These are phyloP conservation scores for Drosophila nikananu DNA, from an alignment of 1,140 invertebrate genomes.

Conservation along the genomic window DNA sequence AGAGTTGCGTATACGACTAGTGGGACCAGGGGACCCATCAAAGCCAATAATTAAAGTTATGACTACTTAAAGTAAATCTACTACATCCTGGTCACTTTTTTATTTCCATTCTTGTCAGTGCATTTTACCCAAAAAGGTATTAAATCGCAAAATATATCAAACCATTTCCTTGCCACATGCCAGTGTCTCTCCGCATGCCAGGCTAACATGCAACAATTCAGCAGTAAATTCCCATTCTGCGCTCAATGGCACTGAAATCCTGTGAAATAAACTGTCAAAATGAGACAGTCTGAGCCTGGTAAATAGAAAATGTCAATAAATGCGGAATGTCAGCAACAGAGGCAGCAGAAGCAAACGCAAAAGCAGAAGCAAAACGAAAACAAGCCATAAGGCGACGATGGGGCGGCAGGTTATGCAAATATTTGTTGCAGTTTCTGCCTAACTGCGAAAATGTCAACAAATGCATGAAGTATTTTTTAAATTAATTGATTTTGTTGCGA, in stretches of 20 bases:
- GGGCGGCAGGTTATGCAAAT: slow-evolving; percentile 59
- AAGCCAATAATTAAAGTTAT: not conserved
- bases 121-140: slow-evolving; percentile 16
- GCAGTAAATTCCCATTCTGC: slow-evolving; percentile 34
- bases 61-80: not conserved
- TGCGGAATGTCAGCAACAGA: slow-evolving; percentile 30
- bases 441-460: slow-evolving; percentile 49
- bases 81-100: not conserved
- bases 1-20: not conserved
- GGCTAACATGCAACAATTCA: slow-evolving; percentile 59
- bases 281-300: slow-evolving; percentile 45
- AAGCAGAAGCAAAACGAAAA: slow-evolving; percentile 12
- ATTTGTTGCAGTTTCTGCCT: slow-evolving; percentile 45
- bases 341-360: slow-evolving; percentile 6
- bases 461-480: slow-evolving; percentile 69
- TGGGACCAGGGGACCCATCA: not conserved
- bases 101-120: not conserved
- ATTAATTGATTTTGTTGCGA: slow-evolving; percentile 79
- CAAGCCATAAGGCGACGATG: slow-evolving; percentile 5
- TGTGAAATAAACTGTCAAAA: slow-evolving; percentile 69
- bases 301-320: slow-evolving; percentile 79
- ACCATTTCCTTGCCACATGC: slow-evolving; percentile 57
- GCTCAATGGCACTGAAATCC: slow-evolving; percentile 38
- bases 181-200: slow-evolving; percentile 45
- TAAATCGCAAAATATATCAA: slow-evolving; percentile 24